A percentile compares a stretch with the other conserved stretches of the same genome.
These are phyloP conservation scores for Rhineura floridana DNA, from an alignment of 2,113 vertebrate species.

Conservation along the genomic window DNA sequence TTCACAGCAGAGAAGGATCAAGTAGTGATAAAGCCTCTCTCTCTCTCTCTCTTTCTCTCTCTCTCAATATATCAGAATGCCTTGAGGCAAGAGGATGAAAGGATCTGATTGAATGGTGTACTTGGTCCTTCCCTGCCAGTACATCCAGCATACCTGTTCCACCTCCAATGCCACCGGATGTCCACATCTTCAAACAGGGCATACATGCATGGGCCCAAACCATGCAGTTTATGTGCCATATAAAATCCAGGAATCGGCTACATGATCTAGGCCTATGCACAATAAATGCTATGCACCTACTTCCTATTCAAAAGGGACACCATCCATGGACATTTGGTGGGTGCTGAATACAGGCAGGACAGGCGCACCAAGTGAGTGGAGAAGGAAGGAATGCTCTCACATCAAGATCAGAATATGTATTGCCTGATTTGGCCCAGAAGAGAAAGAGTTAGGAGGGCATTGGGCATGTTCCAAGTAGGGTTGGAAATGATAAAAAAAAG, in stretches of 20 bases:
- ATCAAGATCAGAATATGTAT: background rate
- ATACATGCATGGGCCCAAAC: background rate
- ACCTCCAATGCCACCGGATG: too few species aligned
- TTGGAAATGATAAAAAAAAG: conserved; percentile 3
- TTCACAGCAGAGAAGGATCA: too few species aligned
- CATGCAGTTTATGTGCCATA: background rate
- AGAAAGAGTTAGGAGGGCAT: background rate
- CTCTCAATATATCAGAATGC: too few species aligned
- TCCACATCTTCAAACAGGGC: background rate
- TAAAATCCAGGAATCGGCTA: background rate
- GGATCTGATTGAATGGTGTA: too few species aligned
- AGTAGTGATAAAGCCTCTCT: too few species aligned
- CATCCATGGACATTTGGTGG: background rate
- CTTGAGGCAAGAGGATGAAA: too few species aligned
- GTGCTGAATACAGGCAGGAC: background rate
- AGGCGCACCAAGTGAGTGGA: background rate
- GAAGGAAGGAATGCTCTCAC: background rate
- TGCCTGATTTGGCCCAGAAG: background rate
- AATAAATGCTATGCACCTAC: background rate
- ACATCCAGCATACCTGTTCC: too few species aligned
- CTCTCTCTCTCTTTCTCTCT: too few species aligned
- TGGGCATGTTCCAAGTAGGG: background rate
- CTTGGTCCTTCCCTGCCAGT: too few species aligned
- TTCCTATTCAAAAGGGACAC: background rate
- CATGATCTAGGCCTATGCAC: background rate